phyloP scores from a whole-genome alignment of 2,797 vertebrate species.

The Ambastaia sidthimunki region DNA sequence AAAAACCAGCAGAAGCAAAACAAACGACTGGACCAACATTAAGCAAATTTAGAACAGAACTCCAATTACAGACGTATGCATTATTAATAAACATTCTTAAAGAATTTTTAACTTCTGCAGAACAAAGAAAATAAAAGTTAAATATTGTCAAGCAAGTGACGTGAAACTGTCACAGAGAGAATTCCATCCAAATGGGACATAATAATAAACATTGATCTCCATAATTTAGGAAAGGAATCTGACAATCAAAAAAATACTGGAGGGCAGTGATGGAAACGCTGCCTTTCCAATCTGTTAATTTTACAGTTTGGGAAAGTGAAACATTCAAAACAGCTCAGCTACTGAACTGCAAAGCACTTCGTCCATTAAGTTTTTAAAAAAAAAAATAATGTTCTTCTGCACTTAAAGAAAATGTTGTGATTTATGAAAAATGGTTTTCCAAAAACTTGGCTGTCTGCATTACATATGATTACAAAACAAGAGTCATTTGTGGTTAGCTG shows the following conservation, averaged over 20 bases:
- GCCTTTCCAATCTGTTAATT: background rate
- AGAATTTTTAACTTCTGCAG: background rate
- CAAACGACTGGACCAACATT: constrained; percentile 37
- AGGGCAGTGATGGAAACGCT: constrained; percentile 1
- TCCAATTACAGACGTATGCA: constrained; percentile 11
- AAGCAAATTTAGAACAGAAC: background rate
- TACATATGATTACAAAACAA: background rate
- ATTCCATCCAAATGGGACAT: background rate
- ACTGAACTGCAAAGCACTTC: too few species aligned
- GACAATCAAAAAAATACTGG: background rate
- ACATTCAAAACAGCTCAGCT: background rate
- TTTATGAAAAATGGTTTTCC: background rate
- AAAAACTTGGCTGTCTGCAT: background rate
- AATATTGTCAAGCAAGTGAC: background rate
- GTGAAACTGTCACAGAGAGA: background rate
- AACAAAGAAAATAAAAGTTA: background rate
- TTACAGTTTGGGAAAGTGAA: constrained; percentile 16
- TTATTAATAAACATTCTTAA: background rate
- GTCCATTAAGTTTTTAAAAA: too few species aligned
- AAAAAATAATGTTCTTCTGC: too few species aligned
- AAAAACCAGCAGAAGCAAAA: constrained; percentile 35
- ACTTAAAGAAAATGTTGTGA: too few species aligned
- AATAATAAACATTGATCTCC: background rate
- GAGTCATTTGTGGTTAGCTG: background rate
- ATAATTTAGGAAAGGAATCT: background rate